Conservation (phyloP, 2,888 invertebrate genomes). For the Galeruca laticollis region DNA sequence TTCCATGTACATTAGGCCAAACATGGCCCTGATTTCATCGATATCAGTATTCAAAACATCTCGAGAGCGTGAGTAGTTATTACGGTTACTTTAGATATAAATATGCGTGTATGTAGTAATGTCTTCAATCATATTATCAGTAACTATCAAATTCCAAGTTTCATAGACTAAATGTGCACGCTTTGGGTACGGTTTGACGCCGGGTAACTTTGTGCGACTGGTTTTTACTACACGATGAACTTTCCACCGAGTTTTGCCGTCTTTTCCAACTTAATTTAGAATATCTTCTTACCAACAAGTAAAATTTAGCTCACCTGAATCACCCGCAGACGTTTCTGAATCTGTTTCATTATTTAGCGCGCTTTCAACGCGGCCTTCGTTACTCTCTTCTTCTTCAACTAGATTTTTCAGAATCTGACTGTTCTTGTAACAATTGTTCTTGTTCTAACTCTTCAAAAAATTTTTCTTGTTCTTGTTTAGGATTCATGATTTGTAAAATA, state of each 20-base stretch:
- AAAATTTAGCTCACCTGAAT: slow-evolving; percentile 5
- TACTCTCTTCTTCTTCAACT: not conserved
- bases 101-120: no score
- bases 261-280: not conserved
- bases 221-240: not conserved
- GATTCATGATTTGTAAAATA: not conserved
- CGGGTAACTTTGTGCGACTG: not conserved
- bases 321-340: not conserved
- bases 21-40: no score
- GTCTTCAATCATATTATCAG: slow-evolving; percentile 10
- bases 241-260: not conserved
- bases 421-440: slow-evolving; percentile 1
- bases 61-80: not conserved
- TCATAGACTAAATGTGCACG: slow-evolving; percentile 8
- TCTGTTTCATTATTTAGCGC: not conserved
- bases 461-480: not conserved
- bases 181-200: slow-evolving; percentile 13
- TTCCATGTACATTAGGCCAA: not conserved
- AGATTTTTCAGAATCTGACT: not conserved
- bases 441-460: not conserved
- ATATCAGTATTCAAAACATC: no score
- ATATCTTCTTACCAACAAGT: no score
- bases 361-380: not conserved
- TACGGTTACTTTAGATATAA: no score
- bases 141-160: no score